These are phyloP conservation scores for Ormyrus pomaceus DNA, from an alignment of 2,888 invertebrate species.

Conservation along the genomic window DNA sequence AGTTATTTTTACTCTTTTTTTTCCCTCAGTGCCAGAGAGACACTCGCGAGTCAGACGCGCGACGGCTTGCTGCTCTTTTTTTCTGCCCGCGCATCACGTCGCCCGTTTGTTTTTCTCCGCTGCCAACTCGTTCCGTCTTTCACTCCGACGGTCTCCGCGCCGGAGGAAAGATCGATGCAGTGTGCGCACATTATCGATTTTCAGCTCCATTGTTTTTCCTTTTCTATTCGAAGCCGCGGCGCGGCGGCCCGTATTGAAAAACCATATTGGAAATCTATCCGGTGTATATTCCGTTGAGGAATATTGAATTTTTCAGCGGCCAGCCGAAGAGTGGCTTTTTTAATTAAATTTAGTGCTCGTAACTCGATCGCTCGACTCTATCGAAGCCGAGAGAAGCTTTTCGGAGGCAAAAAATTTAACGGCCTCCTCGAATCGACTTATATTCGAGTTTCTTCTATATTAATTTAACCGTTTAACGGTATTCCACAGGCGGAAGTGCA, in stretches of 20 bases:
- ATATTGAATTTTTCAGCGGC: conserved; percentile 7
- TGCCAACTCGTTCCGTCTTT: neutral
- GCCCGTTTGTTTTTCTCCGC: neutral
- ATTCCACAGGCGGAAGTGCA: neutral
- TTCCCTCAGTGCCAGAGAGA: no score
- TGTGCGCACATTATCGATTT: conserved; percentile 25
- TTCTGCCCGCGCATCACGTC: neutral
- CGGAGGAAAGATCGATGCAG: conserved; percentile 33
- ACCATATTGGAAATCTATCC: conserved; percentile 24
- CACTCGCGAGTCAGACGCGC: neutral
- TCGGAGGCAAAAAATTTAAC: conserved; percentile 18
- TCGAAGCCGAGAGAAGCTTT: conserved; percentile 11
- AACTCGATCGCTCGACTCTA: no score
- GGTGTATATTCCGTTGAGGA: conserved; percentile 27
- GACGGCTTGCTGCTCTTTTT: neutral
- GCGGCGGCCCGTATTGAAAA: neutral
- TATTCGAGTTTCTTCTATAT: no score
- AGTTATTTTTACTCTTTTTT: no score
- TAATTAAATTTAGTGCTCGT: conserved; percentile 14
- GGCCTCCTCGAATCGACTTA: no score
- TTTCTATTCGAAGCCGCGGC: neutral
- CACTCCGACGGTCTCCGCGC: neutral
- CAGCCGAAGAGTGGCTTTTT: neutral
- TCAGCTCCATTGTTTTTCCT: conserved; percentile 24
- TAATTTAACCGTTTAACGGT: no score